phyloP scores from a whole-genome alignment of 1,140 invertebrate genomes.

The Drosophila eugracilis region DNA sequence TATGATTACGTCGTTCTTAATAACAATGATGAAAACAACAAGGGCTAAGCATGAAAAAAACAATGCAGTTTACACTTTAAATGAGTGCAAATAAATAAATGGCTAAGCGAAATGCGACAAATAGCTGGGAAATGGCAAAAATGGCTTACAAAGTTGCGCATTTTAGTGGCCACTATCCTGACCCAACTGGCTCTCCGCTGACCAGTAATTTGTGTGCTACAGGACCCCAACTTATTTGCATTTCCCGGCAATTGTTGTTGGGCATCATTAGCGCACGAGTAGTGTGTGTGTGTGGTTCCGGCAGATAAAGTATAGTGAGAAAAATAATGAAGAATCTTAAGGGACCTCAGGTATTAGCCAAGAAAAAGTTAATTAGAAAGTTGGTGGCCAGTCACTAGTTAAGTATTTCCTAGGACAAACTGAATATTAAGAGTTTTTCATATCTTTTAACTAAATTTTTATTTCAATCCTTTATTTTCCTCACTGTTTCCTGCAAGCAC shows the following conservation, averaged over 20 bases:
- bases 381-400: too few relatives aligned
- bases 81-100: slow-evolving; percentile 78
- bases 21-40: slow-evolving; percentile 64
- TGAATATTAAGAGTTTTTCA: too few relatives aligned
- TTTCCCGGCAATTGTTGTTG: slow-evolving; percentile 47
- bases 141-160: slow-evolving; percentile 72
- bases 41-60: slow-evolving; percentile 25
- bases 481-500: background rate
- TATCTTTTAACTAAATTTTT: too few relatives aligned
- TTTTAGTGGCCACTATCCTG: slow-evolving; percentile 43
- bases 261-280: slow-evolving; percentile 61
- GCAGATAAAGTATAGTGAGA: slow-evolving; percentile 46
- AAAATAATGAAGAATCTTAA: slow-evolving; percentile 1
- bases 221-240: slow-evolving; percentile 51
- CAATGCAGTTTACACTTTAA: slow-evolving; percentile 58
- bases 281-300: slow-evolving; percentile 46
- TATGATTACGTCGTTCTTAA: slow-evolving; percentile 77
- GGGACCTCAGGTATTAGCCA: background rate
- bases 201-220: slow-evolving; percentile 58
- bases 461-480: background rate
- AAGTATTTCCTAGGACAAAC: too few relatives aligned
- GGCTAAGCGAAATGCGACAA: slow-evolving; percentile 78
- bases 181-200: slow-evolving; percentile 31
- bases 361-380: background rate
- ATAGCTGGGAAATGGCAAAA: slow-evolving; percentile 51